Conservation (phyloP, 53 echinoderm and acorn worm genomes). For the Stichopus horrens region DNA sequence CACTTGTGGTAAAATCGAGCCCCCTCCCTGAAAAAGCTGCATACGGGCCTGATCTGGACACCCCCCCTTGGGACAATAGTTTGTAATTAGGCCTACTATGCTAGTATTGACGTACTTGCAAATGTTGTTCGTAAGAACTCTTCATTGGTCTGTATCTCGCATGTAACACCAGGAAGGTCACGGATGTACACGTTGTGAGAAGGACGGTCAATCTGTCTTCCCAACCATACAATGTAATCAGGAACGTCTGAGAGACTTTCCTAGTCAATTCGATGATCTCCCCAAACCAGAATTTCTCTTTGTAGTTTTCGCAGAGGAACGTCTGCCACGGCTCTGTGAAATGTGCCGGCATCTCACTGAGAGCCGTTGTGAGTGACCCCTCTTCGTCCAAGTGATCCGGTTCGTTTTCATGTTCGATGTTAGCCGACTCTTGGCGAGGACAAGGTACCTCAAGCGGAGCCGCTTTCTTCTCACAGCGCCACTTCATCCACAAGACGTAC, state of each 20-base stretch:
- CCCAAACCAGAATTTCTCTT: not conserved
- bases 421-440: not conserved
- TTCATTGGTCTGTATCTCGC: conserved; percentile 21
- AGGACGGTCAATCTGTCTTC: conserved; percentile 19
- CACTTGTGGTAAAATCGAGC: too few species aligned
- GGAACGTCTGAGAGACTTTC: not conserved
- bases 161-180: not conserved
- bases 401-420: not conserved
- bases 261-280: not conserved
- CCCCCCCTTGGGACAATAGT: too few species aligned
- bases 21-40: too few species aligned
- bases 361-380: too few species aligned
- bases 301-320: conserved; percentile 20
- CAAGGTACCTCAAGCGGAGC: not conserved
- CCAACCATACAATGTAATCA: not conserved
- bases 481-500: conserved; percentile 49
- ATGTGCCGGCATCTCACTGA: not conserved
- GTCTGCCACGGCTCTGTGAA: not conserved
- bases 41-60: too few species aligned
- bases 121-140: not conserved
- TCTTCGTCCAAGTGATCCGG: not conserved
- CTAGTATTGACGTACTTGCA: not conserved
- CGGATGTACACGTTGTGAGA: conserved; percentile 9
- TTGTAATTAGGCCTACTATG: not conserved
- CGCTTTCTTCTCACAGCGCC: not conserved